Base-by-base conservation (phyloP, 2,113 vertebrate species). In the Peucedramus taeniatus region DNA sequence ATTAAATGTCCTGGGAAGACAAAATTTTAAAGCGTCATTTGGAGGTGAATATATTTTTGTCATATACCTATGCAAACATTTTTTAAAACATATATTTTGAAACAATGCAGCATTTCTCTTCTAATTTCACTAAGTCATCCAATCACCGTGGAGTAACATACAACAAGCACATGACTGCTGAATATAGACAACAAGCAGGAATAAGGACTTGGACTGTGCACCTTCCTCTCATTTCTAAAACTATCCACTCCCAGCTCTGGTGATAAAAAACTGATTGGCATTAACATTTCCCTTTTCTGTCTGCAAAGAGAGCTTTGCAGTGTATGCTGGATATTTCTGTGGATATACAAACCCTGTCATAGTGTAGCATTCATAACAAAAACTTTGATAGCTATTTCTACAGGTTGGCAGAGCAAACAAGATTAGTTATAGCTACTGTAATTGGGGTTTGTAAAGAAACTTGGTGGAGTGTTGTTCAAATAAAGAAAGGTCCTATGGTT, bases 351-450 rank as follows among this genome's bases (percentile, higher is more conserved):
- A 76, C 39, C 9, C 85, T 85, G 16, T 57, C 31, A 49, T 26
- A 44, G 22, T 45, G 27, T 31, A 53, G 50, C 56, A 87, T 77
- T 93, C 77, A 71, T 39, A 90, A 77, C 83, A 86, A 33, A 85
- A 79, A 70, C n/a, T 5, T 10, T 57, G 74, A 65, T 78, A 89
- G 70, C 27, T 94, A 83, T 92, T 93, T 57, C 88, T 89, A 93
- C 78, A 72, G 56, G 49, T 31, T 94, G 77, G 93, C 66, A 96
- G 85, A 90, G 57, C 91, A 95, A 94, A 42, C 49, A 87, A 94
- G 75, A 76, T 59, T 69, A 80, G 89, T 35, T 28, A 50, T 20
- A 82, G 54, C 28, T 94, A 93, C 49, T 66, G 68, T 68, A 86
- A 89, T 65, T 89, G 61, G 51, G 21, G 22, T 63, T 94, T 91